Evolutionary conservation across 2,797 vertebrate genomes (phyloP).

Genomic region (Pangasius macronema): DNA sequence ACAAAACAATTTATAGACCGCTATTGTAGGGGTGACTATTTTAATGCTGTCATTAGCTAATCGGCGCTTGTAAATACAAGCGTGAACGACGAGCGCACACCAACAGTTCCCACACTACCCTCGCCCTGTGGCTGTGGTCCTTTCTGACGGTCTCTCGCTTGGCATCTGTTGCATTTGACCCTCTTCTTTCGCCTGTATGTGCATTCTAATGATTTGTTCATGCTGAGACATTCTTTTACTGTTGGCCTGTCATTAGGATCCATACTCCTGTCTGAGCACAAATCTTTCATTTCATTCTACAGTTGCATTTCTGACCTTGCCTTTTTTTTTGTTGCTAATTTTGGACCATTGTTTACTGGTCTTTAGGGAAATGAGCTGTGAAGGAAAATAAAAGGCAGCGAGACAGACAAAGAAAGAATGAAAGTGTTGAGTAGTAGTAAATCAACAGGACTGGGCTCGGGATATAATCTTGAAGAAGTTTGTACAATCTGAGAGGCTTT

Average conservation of each 20-base stretch:
- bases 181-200: conserved; percentile 68
- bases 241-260: conserved; percentile 39
- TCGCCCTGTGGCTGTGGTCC: conserved; percentile 40
- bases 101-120: conserved; percentile 55
- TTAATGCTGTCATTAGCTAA: conserved; percentile 52
- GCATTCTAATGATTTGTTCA: conserved; percentile 77
- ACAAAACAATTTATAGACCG: conserved; percentile 38
- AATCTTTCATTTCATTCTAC: conserved; percentile 51
- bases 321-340: conserved; percentile 66
- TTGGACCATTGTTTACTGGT: conserved; percentile 13
- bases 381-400: background rate
- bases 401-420: conserved; percentile 56
- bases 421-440: conserved; percentile 1
- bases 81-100: conserved; percentile 34
- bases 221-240: conserved; percentile 65
- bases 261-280: conserved; percentile 32
- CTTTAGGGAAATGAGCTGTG: conserved; percentile 23
- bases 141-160: conserved; percentile 50
- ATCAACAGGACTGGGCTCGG: background rate
- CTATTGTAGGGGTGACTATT: conserved; percentile 34
- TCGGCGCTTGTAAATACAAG: conserved; percentile 45
- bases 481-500: background rate
- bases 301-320: conserved; percentile 68
- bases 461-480: background rate
- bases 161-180: conserved; percentile 78